phyloP scores from a whole-genome alignment of 2,797 vertebrate species.

The Nyctibius grandis region DNA sequence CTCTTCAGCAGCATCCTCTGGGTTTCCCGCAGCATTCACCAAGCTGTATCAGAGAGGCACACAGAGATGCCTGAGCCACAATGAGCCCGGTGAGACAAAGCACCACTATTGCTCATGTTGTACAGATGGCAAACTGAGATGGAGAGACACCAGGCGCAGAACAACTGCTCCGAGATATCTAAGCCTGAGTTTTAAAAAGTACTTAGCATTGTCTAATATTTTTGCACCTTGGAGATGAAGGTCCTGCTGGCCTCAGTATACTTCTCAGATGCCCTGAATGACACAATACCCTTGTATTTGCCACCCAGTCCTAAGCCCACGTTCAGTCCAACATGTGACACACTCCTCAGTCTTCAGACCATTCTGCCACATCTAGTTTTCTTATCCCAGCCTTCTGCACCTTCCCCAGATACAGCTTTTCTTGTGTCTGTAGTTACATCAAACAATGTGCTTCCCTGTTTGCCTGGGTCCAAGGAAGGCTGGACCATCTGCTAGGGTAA shows the following conservation, averaged over 20 bases:
- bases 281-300: not conserved
- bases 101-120: accelerated
- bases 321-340: not conserved
- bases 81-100: accelerated
- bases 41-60: accelerated
- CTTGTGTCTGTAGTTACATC: not conserved
- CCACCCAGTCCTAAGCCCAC: no score
- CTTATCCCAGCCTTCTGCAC: not conserved
- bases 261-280: not conserved
- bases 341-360: not conserved
- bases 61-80: not conserved
- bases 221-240: not conserved
- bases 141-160: not conserved
- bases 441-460: not conserved
- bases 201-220: not conserved
- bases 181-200: not conserved
- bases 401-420: not conserved
- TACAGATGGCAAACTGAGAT: not conserved
- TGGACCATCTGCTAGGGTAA: not conserved
- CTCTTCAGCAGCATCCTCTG: not conserved
- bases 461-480: not conserved
- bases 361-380: not conserved
- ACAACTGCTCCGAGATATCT: not conserved
- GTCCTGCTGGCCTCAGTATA: not conserved
- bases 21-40: accelerated